phyloP scores from a whole-genome alignment of 2,113 vertebrate species.

The Lanius ludovicianus region DNA sequence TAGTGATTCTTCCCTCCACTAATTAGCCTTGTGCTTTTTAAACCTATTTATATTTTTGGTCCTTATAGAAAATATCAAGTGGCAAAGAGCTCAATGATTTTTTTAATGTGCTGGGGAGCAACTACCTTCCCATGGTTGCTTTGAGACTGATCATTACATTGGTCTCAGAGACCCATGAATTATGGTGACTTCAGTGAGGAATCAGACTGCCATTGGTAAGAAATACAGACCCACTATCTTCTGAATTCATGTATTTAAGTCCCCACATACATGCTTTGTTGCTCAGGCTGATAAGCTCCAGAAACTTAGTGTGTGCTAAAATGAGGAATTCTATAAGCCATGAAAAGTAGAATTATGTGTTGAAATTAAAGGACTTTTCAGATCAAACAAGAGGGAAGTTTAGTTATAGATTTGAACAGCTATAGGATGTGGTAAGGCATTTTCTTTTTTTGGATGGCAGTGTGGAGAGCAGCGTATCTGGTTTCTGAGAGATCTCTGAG shows the following conservation, averaged over 20 bases:
- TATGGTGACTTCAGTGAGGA: background rate
- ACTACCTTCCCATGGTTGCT: background rate
- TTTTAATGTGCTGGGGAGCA: background rate
- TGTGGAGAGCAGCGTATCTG: background rate
- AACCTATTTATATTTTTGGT: background rate
- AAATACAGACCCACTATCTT: background rate
- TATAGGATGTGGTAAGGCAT: background rate
- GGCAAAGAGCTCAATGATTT: background rate
- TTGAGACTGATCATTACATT: background rate
- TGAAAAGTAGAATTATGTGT: background rate
- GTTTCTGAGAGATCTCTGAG: background rate
- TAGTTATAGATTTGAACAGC: background rate
- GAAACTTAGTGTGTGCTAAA: background rate
- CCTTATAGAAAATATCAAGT: background rate
- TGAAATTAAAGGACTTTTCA: background rate
- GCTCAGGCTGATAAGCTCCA: background rate
- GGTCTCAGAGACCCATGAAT: background rate
- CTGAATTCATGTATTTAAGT: background rate
- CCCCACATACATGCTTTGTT: background rate
- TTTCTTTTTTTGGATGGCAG: background rate
- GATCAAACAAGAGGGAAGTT: background rate
- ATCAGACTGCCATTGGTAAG: background rate
- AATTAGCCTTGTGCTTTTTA: background rate
- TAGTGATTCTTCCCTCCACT: background rate
- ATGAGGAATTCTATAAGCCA: background rate